These are phyloP conservation scores for Aporophyla lueneburgensis DNA, from an alignment of 2,888 invertebrate genomes.

Conservation along the genomic window DNA sequence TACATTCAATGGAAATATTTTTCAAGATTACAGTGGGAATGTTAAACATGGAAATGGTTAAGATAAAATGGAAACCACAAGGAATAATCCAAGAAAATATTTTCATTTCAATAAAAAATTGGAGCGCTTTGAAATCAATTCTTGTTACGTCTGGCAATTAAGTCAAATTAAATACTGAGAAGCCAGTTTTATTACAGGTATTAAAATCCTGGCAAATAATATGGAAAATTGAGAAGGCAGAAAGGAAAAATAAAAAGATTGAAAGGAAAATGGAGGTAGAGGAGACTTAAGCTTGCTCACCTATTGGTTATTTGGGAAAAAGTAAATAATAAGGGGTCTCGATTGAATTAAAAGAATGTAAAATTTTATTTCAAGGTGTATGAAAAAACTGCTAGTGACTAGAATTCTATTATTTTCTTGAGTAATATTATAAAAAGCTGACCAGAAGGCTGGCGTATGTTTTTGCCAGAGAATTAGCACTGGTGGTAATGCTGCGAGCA, in stretches of 20 bases:
- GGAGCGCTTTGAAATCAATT: conserved; percentile 32
- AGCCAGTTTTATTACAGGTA: background rate
- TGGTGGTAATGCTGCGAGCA: no score
- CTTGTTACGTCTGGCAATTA: conserved; percentile 13
- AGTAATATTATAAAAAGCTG: background rate
- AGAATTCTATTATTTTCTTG: background rate
- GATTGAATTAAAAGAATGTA: background rate
- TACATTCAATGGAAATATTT: conserved; percentile 33
- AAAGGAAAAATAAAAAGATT: background rate
- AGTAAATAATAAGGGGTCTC: background rate
- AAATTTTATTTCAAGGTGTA: background rate
- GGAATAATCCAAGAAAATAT: conserved; percentile 15
- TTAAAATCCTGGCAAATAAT: conserved; percentile 29
- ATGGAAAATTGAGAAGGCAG: background rate
- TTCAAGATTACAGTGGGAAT: background rate
- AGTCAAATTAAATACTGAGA: background rate
- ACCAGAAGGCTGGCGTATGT: no score
- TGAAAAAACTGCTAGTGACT: background rate
- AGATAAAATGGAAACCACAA: background rate
- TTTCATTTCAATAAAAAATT: conserved; percentile 31
- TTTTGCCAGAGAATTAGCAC: no score
- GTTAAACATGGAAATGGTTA: background rate
- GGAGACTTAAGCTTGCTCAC: no score
- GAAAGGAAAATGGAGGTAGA: background rate
- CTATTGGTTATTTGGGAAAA: no score